Evolutionary conservation across 2,888 invertebrate genomes (phyloP).

Genomic region (Eremobia ochroleuca): DNA sequence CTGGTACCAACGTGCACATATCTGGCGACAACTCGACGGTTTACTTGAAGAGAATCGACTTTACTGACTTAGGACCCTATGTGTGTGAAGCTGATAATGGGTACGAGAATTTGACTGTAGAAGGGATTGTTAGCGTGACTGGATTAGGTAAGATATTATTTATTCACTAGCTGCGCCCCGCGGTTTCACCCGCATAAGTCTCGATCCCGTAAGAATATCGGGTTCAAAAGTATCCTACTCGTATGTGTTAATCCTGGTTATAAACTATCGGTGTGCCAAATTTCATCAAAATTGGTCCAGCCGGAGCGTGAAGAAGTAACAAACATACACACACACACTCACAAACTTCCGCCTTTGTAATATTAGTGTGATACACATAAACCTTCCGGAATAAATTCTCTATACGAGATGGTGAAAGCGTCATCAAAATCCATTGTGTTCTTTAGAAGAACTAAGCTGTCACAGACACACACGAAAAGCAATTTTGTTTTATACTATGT

Average conservation of each 20-base stretch:
- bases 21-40: slow-evolving; percentile 73
- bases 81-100: slow-evolving; percentile 89
- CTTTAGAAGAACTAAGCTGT: not conserved
- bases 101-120: slow-evolving; percentile 76
- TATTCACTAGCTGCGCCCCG: no score
- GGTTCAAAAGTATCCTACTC: no score
- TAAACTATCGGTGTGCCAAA: no score
- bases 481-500: not conserved
- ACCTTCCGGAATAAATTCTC: not conserved
- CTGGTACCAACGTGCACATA: slow-evolving; percentile 67
- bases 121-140: slow-evolving; percentile 76
- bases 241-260: no score
- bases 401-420: not conserved
- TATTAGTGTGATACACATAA: no score
- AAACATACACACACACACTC: no score
- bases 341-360: no score
- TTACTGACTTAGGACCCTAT: slow-evolving; percentile 86
- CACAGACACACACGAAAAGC: not conserved
- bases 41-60: slow-evolving; percentile 77
- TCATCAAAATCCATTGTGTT: not conserved
- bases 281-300: no score
- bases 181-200: no score
- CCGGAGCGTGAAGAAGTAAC: no score
- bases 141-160: slow-evolving; percentile 80
- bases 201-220: no score